Evolutionary conservation across 2,113 vertebrate species (phyloP).

Genomic region (Reinhardtius hippoglossoides): DNA sequence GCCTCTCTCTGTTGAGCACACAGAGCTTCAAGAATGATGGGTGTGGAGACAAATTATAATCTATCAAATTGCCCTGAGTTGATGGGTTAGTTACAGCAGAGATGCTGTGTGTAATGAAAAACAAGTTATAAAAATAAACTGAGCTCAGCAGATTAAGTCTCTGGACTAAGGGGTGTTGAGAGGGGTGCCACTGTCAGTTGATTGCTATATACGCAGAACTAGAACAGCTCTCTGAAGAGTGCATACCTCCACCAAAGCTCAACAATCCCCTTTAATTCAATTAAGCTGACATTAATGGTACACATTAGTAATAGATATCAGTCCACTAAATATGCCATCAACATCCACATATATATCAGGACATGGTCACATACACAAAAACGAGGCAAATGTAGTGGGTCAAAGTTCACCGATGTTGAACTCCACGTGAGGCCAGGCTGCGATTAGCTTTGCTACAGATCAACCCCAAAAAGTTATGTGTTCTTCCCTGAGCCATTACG

Average conservation of each 20-base stretch:
- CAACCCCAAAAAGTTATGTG: too few species aligned
- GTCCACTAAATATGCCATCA: too few species aligned
- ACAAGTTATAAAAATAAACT: not conserved
- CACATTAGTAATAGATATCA: too few species aligned
- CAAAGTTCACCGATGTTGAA: too few species aligned
- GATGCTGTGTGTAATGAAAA: not conserved
- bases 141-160: not conserved
- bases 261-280: not conserved
- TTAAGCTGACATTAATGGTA: too few species aligned
- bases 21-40: slow-evolving; percentile 6
- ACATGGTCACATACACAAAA: too few species aligned
- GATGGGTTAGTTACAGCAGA: slow-evolving; percentile 4
- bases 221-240: not conserved
- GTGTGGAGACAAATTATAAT: slow-evolving; percentile 30
- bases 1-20: not conserved
- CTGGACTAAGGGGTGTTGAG: not conserved
- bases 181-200: not conserved
- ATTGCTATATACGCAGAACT: not conserved
- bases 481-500: too few species aligned
- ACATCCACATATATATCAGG: too few species aligned
- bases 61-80: not conserved
- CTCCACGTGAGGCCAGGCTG: too few species aligned
- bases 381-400: too few species aligned
- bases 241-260: not conserved
- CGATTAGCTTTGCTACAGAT: too few species aligned